Conservation (phyloP, 2,888 invertebrate genomes). For the Aethes cnicana region DNA sequence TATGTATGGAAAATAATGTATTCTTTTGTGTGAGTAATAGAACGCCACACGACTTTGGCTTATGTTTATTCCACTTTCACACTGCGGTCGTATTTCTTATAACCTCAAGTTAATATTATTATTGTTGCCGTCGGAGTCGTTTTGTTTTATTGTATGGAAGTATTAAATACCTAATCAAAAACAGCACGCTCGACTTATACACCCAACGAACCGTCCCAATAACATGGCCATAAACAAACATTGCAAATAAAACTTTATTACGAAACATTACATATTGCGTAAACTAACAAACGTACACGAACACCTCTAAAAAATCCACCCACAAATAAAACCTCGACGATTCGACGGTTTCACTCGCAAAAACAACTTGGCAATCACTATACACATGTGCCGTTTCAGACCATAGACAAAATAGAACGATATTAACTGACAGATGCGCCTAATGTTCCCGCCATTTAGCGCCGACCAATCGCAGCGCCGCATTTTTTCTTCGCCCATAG, state of each 20-base stretch:
- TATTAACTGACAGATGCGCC: slow-evolving; percentile 69
- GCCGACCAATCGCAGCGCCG: slow-evolving; percentile 57
- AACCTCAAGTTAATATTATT: no score
- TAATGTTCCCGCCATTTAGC: slow-evolving; percentile 65
- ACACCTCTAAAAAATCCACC: neutral
- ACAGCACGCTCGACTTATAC: no score
- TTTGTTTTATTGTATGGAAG: no score
- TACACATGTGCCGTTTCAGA: slow-evolving; percentile 29
- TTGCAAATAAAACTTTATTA: slow-evolving; percentile 28
- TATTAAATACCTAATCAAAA: no score
- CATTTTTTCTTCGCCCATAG: slow-evolving; percentile 54
- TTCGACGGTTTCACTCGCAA: neutral
- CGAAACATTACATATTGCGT: slow-evolving; percentile 11
- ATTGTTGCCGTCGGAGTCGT: no score
- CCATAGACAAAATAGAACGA: slow-evolving; percentile 52
- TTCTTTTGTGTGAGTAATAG: no score
- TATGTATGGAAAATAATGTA: no score
- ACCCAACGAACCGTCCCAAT: slow-evolving; percentile 10
- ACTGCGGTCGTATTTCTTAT: no score
- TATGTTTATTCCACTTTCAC: no score
- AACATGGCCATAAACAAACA: slow-evolving; percentile 25
- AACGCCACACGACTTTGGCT: no score
- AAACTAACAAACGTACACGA: slow-evolving; percentile 4
- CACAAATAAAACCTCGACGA: neutral
- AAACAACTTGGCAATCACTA: slow-evolving; percentile 2